phyloP scores from a whole-genome alignment of 2,113 vertebrate genomes.

The Anhinga anhinga region DNA sequence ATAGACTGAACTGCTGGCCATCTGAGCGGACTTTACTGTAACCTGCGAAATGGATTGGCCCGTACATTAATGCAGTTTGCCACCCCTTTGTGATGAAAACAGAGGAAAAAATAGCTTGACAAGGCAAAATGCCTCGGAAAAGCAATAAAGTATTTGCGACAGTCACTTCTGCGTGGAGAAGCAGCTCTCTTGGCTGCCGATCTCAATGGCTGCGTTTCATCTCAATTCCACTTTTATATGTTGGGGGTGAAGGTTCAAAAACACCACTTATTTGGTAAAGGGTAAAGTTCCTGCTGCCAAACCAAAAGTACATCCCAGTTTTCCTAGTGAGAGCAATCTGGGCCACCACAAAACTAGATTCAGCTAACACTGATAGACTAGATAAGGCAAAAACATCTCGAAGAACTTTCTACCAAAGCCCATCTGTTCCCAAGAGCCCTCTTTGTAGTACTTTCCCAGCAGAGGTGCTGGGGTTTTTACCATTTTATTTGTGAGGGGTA shows the following conservation, averaged over 20 bases:
- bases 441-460: neutral
- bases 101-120: neutral
- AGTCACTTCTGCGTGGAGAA: neutral
- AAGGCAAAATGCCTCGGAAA: neutral
- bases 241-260: neutral
- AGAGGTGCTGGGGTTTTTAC: neutral
- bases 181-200: neutral
- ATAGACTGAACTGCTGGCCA: neutral
- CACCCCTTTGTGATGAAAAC: neutral
- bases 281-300: neutral
- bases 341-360: neutral
- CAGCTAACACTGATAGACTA: neutral
- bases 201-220: accelerated
- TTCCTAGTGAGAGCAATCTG: neutral
- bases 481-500: neutral
- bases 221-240: neutral
- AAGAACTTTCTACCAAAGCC: neutral
- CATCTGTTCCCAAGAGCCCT: neutral
- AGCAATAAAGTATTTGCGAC: neutral
- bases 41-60: neutral
- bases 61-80: neutral
- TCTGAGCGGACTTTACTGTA: neutral
- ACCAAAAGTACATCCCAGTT: neutral
- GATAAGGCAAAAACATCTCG: neutral
- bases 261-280: neutral